Evolutionary conservation across 1,140 invertebrate species (phyloP).

Genomic region (Zophobas morio): DNA sequence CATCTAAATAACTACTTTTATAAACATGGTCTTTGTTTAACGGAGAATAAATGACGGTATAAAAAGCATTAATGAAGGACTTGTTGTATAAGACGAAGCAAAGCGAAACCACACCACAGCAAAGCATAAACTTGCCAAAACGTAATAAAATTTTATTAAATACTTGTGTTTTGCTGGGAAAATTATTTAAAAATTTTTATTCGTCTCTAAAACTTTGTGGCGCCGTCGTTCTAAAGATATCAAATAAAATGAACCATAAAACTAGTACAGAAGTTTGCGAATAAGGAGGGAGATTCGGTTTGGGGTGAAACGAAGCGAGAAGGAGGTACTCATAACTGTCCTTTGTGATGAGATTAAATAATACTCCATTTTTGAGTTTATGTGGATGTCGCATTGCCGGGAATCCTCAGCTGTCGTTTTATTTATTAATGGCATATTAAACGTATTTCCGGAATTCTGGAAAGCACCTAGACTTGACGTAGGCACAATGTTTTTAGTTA

Average conservation of each 20-base stretch:
- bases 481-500: too few species aligned
- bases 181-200: slow-evolving; percentile 44
- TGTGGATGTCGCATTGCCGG: slow-evolving; percentile 9
- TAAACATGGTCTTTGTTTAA: slow-evolving; percentile 29
- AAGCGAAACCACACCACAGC: background rate
- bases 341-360: background rate
- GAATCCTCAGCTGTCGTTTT: slow-evolving; percentile 2
- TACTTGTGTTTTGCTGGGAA: slow-evolving; percentile 11
- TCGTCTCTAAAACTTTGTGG: slow-evolving; percentile 39
- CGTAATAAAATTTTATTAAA: slow-evolving; percentile 44
- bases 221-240: slow-evolving; percentile 31
- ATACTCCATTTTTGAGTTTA: slow-evolving; percentile 18
- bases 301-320: background rate
- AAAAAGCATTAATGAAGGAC: slow-evolving; percentile 10
- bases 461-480: too few species aligned
- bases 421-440: slow-evolving; percentile 3
- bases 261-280: slow-evolving; percentile 13
- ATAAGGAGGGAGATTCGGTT: background rate
- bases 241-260: slow-evolving; percentile 41
- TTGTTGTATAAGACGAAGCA: background rate
- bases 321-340: background rate
- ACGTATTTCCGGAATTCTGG: background rate
- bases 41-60: slow-evolving; percentile 8
- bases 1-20: slow-evolving; percentile 34
- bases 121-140: slow-evolving; percentile 31